These are phyloP conservation scores for Onychostruthus taczanowskii DNA, from an alignment of 2,113 vertebrate genomes.

Conservation along the genomic window DNA sequence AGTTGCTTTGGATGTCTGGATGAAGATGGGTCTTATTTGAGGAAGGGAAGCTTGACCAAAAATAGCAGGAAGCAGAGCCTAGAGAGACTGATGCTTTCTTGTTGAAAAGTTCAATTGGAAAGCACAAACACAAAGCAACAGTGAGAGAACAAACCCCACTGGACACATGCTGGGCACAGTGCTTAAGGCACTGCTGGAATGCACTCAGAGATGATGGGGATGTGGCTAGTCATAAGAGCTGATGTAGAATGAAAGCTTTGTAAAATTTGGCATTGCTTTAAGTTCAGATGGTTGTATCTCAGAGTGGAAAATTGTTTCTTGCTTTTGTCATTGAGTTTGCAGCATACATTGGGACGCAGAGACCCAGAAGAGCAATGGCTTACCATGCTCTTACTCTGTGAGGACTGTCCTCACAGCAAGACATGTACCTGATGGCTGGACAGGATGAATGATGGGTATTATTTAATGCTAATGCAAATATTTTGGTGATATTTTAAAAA, in stretches of 20 bases:
- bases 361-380: background rate
- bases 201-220: background rate
- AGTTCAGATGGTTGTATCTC: background rate
- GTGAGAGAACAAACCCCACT: background rate
- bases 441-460: background rate
- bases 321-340: background rate
- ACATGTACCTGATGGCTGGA: background rate
- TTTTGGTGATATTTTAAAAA: background rate
- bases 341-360: background rate
- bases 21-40: background rate
- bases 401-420: background rate
- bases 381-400: background rate
- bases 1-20: background rate
- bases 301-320: background rate
- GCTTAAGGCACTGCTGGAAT: background rate
- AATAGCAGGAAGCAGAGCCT: background rate
- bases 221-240: background rate
- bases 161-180: background rate
- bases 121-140: background rate
- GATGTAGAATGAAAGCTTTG: background rate
- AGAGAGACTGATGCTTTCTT: background rate
- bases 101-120: background rate
- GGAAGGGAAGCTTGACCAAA: background rate
- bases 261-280: background rate
- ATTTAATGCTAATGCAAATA: background rate